phyloP scores from a whole-genome alignment of 2,113 vertebrate genomes.

The Chaetodon auriga region DNA sequence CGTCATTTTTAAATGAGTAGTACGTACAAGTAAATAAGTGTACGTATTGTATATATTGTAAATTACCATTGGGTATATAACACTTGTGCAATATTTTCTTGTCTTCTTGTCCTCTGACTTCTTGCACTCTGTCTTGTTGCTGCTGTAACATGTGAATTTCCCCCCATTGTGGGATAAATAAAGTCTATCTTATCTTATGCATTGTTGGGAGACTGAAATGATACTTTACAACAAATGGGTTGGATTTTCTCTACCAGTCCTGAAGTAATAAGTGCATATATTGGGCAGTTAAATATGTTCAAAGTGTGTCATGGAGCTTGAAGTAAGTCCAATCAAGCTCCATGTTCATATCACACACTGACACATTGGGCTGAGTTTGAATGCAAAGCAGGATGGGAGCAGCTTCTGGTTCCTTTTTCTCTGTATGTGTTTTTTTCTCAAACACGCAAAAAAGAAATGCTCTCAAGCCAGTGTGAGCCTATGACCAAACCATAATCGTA shows the following conservation, averaged over 20 bases:
- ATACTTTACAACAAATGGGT: conserved; percentile 4
- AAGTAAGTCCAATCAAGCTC: background rate
- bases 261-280: background rate
- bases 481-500: conserved; percentile 36
- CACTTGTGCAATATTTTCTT: too few relatives aligned
- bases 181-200: too few relatives aligned
- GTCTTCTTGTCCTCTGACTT: too few relatives aligned
- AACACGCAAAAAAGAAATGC: background rate
- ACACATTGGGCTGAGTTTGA: background rate
- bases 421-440: background rate
- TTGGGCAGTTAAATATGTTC: conserved; percentile 1
- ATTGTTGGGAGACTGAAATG: background rate
- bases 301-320: background rate
- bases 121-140: too few relatives aligned
- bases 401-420: conserved; percentile 22
- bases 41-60: too few relatives aligned
- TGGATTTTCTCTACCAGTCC: background rate
- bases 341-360: background rate
- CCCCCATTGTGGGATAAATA: too few relatives aligned
- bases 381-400: background rate
- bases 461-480: conserved; percentile 31
- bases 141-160: too few relatives aligned
- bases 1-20: too few relatives aligned
- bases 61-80: too few relatives aligned
- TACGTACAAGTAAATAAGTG: too few relatives aligned